A percentile compares a stretch with the other conserved stretches of the same genome.
These are phyloP conservation scores for Sceloporus tristichus DNA, from an alignment of 2,113 vertebrate genomes.

Conservation along the genomic window DNA sequence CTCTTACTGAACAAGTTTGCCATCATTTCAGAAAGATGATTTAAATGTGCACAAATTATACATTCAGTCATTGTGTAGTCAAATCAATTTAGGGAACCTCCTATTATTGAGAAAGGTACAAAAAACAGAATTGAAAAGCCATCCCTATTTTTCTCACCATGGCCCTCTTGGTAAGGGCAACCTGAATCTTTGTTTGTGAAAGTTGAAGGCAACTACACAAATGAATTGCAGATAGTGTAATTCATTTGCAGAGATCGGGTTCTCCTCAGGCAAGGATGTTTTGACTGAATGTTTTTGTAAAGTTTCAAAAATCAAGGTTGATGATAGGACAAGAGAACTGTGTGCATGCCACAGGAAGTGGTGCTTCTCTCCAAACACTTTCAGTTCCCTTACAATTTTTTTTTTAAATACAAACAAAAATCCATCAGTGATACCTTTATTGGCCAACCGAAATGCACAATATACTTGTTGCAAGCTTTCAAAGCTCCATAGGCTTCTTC, in stretches of 20 bases:
- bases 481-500: no score
- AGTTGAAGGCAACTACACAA: not conserved
- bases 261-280: not conserved
- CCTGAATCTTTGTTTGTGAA: not conserved
- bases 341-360: not conserved
- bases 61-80: not conserved
- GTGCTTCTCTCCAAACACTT: not conserved
- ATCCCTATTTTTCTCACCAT: not conserved
- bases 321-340: not conserved
- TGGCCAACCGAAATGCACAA: no score
- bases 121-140: not conserved
- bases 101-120: not conserved
- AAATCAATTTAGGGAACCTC: slow-evolving; percentile 4
- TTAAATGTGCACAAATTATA: slow-evolving; percentile 18
- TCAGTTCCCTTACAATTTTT: not conserved
- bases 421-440: no score
- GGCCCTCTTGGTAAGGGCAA: no score
- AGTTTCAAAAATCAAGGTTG: not conserved
- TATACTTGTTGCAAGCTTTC: no score
- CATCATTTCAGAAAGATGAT: not conserved
- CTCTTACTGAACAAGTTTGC: not conserved
- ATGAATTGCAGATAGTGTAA: not conserved
- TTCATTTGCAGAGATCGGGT: not conserved
- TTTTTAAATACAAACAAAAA: not conserved
- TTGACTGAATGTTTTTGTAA: not conserved